Conservation (phyloP, 2,888 invertebrate species). For the Ischnura elegans region DNA sequence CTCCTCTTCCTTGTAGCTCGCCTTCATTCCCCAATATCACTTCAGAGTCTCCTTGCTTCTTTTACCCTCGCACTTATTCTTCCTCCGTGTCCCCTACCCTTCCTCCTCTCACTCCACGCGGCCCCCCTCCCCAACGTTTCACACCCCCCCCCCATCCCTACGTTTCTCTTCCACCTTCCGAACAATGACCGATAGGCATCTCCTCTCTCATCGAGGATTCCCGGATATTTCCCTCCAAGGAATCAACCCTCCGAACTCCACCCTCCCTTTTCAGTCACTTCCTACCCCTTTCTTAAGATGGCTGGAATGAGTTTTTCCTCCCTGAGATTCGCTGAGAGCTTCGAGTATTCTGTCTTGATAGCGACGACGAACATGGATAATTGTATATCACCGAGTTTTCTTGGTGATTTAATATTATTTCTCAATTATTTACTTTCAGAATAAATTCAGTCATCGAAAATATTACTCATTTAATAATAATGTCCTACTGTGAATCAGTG, state of each 20-base stretch:
- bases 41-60: not conserved
- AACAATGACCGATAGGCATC: conserved; percentile 52
- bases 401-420: no score
- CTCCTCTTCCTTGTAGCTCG: conserved; percentile 7
- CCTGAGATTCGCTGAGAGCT: no score
- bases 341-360: no score
- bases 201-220: conserved; percentile 52
- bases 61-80: not conserved
- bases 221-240: conserved; percentile 37
- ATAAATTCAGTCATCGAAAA: no score
- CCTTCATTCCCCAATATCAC: conserved; percentile 49
- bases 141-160: not conserved
- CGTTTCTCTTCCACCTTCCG: not conserved
- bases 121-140: not conserved
- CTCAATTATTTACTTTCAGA: no score
- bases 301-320: no score
- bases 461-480: no score
- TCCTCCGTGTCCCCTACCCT: not conserved
- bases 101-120: not conserved
- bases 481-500: no score
- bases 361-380: no score
- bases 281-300: no score
- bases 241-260: not conserved
- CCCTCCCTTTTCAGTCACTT: no score
- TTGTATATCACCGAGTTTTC: no score